These are phyloP conservation scores for Ectropis crepuscularia DNA, from an alignment of 2,888 invertebrate genomes.

Conservation along the genomic window DNA sequence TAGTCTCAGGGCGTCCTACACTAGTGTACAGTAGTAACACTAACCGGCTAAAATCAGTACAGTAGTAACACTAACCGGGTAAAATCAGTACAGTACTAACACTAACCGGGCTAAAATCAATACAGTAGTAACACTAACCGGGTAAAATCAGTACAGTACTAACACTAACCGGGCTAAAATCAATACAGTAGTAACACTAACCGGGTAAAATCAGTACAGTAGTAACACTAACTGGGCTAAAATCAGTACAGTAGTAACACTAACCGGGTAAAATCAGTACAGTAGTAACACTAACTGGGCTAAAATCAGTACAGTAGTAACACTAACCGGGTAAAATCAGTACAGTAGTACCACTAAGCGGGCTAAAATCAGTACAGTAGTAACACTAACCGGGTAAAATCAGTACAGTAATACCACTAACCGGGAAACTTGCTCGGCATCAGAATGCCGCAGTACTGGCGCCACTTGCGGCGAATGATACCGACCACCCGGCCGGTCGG, in stretches of 20 bases:
- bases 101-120: slow-evolving; percentile 85
- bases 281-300: slow-evolving; percentile 71
- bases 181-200: no score
- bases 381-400: slow-evolving; percentile 59
- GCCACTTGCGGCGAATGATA: slow-evolving; percentile 97
- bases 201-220: no score
- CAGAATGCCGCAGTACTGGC: slow-evolving; percentile 98
- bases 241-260: neutral
- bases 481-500: slow-evolving; percentile 89
- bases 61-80: slow-evolving; percentile 70
- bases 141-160: neutral
- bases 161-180: slow-evolving; percentile 80
- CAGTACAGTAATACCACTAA: slow-evolving; percentile 31
- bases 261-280: slow-evolving; percentile 70
- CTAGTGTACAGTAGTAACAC: no score
- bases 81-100: neutral
- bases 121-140: no score
- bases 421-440: slow-evolving; percentile 90
- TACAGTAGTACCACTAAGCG: slow-evolving; percentile 59
- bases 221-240: slow-evolving; percentile 70
- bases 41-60: no score
- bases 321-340: no score
- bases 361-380: slow-evolving; percentile 51
- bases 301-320: no score
- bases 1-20: no score